Conservation (phyloP, 2,113 vertebrate species). For the Heptranchias perlo region DNA sequence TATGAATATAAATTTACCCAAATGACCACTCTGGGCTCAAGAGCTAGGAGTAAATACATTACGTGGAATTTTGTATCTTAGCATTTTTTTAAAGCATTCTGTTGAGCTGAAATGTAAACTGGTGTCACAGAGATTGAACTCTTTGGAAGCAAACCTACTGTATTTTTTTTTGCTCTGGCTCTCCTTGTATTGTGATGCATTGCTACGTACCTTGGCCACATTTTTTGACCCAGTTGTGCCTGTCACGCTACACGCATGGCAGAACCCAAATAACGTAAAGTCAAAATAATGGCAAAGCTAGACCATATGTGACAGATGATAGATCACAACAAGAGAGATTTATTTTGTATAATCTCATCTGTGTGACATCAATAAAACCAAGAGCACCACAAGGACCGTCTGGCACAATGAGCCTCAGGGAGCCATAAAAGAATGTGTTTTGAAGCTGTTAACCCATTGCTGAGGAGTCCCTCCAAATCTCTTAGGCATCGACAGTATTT, state of each 20-base stretch:
- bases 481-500: neutral
- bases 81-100: neutral
- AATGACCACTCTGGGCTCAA: neutral
- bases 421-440: conserved; percentile 3
- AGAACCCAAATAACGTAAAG: neutral
- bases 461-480: neutral
- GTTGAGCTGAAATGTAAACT: neutral
- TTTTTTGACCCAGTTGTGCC: neutral
- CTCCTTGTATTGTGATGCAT: neutral
- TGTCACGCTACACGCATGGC: neutral
- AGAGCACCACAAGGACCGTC: neutral
- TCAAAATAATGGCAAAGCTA: conserved; percentile 10
- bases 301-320: neutral
- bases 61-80: neutral
- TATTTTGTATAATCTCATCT: neutral
- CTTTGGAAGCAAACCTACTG: neutral
- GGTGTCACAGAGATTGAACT: neutral
- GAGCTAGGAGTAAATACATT: neutral
- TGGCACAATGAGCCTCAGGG: neutral
- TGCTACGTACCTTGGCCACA: neutral
- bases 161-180: neutral
- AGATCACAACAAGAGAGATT: neutral
- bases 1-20: neutral
- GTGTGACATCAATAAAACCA: neutral
- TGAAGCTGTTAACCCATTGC: neutral